Base-by-base conservation (phyloP, 2,888 invertebrate species). In the Chymomyza procnemis region DNA sequence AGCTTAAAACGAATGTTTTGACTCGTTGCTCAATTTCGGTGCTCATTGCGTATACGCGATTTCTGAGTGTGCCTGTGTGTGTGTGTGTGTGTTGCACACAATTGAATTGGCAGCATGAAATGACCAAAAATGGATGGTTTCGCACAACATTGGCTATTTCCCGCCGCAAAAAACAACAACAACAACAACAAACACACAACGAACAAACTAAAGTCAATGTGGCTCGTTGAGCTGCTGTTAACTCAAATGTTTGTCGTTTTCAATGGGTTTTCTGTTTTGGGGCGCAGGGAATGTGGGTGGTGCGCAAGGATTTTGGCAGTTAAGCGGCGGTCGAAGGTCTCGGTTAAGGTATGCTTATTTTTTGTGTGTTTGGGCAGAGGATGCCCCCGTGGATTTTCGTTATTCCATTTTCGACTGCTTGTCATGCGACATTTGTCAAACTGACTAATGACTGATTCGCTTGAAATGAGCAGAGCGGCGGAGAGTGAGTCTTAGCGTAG, bases 381-480 rank as follows among this genome's bases (percentile, higher is more conserved):
- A 54, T 61, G 34, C 34, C 34, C 16, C 12, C 19, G 18, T 52
- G n/a, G 52, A 0, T n/a, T 19, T n/a, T 1, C 18, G 21, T 16
- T 52, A 6, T 56, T 55, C 47, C 18, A 18, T 62, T 62, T 62
- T 62, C 54, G 55, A 59, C 54, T 61, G 50, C 56, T 59, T 67
- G 63, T 63, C 58, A 57, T 65, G 61, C 61, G 68, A 65, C 68
- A 68, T 68, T 68, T 68, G 68, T 68, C 68, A 68, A 68, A 64
- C 61, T 68, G 68, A 68, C 61, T 68, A 68, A 68, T 68, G 68
- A 68, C 68, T 64, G 50, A 50, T 18, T 50, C 50, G 50, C 50
- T 50, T 50, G 19, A 50, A 50, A 50, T 50, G 18, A 50, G 19
- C 34, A 41, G 26, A 26, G 9, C 4, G 34, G 8, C 34, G n/a